Conservation (phyloP, 2,888 invertebrate species). For the Himalopsyche kuldschensis region DNA sequence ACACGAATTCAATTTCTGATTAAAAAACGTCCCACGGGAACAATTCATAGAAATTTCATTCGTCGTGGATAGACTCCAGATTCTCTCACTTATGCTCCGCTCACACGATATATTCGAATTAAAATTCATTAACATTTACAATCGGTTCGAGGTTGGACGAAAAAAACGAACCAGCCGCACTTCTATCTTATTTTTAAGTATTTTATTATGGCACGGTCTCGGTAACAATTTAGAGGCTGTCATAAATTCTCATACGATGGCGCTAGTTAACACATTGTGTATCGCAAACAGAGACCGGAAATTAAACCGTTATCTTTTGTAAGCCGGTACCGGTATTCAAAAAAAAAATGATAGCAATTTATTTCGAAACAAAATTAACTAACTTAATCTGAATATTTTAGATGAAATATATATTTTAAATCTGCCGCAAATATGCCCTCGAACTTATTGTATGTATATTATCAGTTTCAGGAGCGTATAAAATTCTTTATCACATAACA, state of each 20-base stretch:
- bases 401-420: no score
- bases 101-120: neutral
- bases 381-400: no score
- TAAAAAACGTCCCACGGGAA: neutral
- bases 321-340: no score
- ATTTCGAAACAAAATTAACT: no score
- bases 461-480: no score
- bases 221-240: slow-evolving; percentile 14
- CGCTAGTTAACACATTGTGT: neutral
- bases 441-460: no score
- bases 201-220: slow-evolving; percentile 1
- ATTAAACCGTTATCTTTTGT: no score
- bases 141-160: neutral
- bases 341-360: no score
- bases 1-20: neutral
- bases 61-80: no score
- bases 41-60: neutral
- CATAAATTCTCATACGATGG: slow-evolving; percentile 8
- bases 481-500: no score
- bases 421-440: no score
- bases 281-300: neutral
- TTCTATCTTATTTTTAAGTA: neutral
- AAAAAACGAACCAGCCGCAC: neutral
- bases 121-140: neutral
- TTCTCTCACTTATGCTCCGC: neutral